These are phyloP conservation scores for Lithophane leautieri DNA, from an alignment of 2,888 invertebrate species.

Conservation along the genomic window DNA sequence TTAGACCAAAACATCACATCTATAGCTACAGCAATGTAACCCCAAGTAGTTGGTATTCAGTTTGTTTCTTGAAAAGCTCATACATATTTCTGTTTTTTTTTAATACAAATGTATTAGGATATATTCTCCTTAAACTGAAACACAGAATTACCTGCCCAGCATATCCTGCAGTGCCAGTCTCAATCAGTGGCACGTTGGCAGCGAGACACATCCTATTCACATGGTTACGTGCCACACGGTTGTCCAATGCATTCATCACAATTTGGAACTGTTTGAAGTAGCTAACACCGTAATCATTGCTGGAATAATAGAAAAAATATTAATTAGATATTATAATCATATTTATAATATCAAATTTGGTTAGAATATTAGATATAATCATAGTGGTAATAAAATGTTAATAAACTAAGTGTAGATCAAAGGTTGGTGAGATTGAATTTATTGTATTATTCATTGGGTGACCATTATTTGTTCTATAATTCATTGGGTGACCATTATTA, in stretches of 20 bases:
- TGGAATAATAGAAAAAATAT: conserved; percentile 82
- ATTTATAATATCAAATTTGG: too few relatives aligned
- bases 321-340: neutral
- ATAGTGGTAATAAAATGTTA: neutral
- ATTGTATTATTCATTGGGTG: neutral
- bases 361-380: neutral
- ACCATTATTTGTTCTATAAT: neutral
- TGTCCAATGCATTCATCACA: conserved; percentile 99
- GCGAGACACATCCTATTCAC: conserved; percentile 99
- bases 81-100: neutral
- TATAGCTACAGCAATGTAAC: neutral
- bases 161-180: conserved; percentile 99
- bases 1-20: neutral
- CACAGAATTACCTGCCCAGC: conserved; percentile 94
- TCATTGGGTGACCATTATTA: neutral
- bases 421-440: neutral
- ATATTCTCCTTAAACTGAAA: neutral
- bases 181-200: conserved; percentile 97
- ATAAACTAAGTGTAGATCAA: neutral
- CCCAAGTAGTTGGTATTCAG: neutral
- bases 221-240: conserved; percentile 98
- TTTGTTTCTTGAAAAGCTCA: neutral
- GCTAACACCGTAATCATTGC: conserved; percentile 96
- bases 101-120: neutral
- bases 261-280: conserved; percentile 98